Conservation (phyloP, 2,888 invertebrate species). For the Scrobipalpa costella region DNA sequence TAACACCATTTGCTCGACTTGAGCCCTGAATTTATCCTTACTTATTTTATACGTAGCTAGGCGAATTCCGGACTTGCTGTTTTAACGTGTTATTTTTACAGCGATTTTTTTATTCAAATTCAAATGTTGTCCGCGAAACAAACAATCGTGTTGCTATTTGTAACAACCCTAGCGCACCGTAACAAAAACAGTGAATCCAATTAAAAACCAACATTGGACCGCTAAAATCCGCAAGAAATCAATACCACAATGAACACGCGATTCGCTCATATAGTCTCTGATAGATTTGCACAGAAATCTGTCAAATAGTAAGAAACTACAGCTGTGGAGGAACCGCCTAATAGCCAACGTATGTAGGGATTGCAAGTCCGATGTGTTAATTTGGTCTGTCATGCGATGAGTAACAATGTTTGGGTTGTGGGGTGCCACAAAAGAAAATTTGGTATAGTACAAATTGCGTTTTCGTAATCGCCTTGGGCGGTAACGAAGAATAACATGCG, state of each 20-base stretch:
- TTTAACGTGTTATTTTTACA: neutral
- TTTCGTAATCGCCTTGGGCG: conserved; percentile 23
- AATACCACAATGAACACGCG: conserved; percentile 3
- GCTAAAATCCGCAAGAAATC: neutral
- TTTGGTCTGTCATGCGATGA: conserved; percentile 76
- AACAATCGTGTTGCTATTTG: neutral
- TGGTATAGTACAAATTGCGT: conserved; percentile 44
- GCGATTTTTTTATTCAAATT: neutral
- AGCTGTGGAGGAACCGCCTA: conserved; percentile 26
- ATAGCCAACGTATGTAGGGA: conserved; percentile 33
- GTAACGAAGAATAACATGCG: conserved; percentile 20
- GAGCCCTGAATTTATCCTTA: conserved; percentile 9
- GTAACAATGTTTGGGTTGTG: conserved; percentile 52
- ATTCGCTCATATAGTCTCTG: conserved; percentile 9
- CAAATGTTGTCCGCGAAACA: neutral
- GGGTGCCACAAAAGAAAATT: conserved; percentile 46
- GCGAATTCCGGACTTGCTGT: neutral
- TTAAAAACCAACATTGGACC: conserved; percentile 11
- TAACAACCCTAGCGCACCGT: neutral
- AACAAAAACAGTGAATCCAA: conserved; percentile 1
- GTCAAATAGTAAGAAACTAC: conserved; percentile 3
- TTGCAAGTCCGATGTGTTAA: conserved; percentile 70
- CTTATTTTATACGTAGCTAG: neutral
- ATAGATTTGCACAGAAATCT: conserved; percentile 2
- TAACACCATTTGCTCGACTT: conserved; percentile 11